Evolutionary conservation across 1,140 invertebrate species (phyloP), one percentile per base, ranked within the genome.

Genomic region (Zaprionus africanus): DNA sequence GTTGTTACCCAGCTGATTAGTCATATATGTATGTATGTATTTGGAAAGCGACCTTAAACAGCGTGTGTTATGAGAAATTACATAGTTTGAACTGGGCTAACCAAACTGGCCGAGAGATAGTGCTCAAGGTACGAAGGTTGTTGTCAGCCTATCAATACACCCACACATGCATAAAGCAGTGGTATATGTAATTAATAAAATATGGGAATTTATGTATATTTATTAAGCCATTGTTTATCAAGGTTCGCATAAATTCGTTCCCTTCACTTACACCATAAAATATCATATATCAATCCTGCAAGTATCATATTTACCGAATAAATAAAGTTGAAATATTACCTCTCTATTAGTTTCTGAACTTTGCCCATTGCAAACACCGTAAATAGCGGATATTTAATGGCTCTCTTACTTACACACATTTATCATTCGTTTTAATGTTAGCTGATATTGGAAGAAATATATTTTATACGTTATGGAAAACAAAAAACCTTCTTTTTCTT

Each of bases 51-150:
- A 66, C 56, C 70, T 73, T 66, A 54, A 46, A 19, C n/a, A 17
- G 26, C 22, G 34, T 61, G 31, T 22, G 31, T 17, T 73, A 34
- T 62, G 49, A 41, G 63, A 26, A 49, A 68, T 71, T 76, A n/a
- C n/a, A n/a, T n/a, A 57, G 61, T 76, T 53, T 66, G 46, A 62
- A 76, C 69, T 81, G 53, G 49, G 38, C 4, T 17, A 34, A 34
- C 28, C 4, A 6, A 15, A 6, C 7, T 56, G n/a, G 24, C 26
- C 15, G 4, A 51, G 19, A 17, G 54, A 59, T 59, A 70, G 58
- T 62, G 57, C 34, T 19, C 5, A 49, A 31, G 34, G 61, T 59
- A 12, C n/a, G 51, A 66, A 38, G 64, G 54, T 66, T 46, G 41
- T 31, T 49, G 59, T 49, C 31, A 22, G n/a, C 15, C 0, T 26